Percentiles rank a stretch among this genome's conserved stretches.
phyloP scores from a whole-genome alignment of 1,140 invertebrate species.

The Trichoplusia ni region DNA sequence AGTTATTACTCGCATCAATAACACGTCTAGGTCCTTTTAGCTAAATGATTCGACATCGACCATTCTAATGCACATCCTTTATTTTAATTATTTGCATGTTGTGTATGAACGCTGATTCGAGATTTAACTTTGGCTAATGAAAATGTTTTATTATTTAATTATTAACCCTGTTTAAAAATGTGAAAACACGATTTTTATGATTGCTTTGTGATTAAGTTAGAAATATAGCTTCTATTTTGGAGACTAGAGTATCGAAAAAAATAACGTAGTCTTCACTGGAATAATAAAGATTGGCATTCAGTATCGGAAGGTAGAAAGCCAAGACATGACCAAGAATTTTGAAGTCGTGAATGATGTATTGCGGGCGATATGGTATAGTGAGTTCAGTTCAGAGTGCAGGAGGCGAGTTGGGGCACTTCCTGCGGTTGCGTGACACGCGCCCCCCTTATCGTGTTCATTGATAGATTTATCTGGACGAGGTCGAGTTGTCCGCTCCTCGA shows the following conservation, averaged over 20 bases:
- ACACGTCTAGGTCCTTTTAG: not conserved
- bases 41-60: not conserved
- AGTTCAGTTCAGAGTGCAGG: constrained; percentile 52
- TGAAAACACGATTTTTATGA: too few species aligned
- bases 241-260: too few species aligned
- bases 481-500: constrained; percentile 54
- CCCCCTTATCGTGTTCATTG: constrained; percentile 74
- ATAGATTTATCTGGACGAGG: constrained; percentile 77
- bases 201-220: too few species aligned
- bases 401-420: constrained; percentile 62
- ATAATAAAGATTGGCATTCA: too few species aligned
- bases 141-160: too few species aligned
- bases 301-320: too few species aligned
- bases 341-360: constrained; percentile 34
- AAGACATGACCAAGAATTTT: constrained; percentile 13
- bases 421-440: constrained; percentile 64
- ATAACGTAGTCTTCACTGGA: too few species aligned
- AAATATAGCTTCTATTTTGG: too few species aligned
- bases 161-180: too few species aligned
- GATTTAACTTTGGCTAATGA: too few species aligned
- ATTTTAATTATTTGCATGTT: not conserved
- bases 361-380: constrained; percentile 39
- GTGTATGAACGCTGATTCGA: not conserved
- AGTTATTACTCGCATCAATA: not conserved
- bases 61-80: not conserved